Evolutionary conservation across 2,797 vertebrate species (phyloP).

Genomic region (Thunnus albacares): DNA sequence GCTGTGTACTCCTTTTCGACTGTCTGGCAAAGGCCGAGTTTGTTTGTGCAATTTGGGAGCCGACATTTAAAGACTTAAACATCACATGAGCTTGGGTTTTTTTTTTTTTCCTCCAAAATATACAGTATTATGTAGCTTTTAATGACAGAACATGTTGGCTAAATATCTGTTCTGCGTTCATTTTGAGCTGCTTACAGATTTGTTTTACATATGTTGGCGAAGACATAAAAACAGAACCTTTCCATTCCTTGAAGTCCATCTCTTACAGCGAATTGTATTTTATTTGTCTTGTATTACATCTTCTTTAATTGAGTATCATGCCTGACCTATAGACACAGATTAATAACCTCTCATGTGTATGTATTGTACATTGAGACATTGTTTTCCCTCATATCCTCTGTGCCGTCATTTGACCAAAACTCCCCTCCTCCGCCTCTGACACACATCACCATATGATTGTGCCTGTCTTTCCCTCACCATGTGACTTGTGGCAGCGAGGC

Average conservation of each 20-base stretch:
- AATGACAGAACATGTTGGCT: neutral
- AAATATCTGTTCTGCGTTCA: neutral
- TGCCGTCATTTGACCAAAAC: constrained; percentile 17
- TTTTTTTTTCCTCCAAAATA: neutral
- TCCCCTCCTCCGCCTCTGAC: constrained; percentile 20
- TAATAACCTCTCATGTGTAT: neutral
- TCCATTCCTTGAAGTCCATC: neutral
- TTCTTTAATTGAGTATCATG: neutral
- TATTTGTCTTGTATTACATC: neutral
- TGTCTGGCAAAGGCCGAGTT: neutral
- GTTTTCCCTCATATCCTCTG: constrained; percentile 11
- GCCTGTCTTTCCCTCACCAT: constrained; percentile 44
- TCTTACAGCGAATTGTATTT: neutral
- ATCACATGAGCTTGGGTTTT: neutral
- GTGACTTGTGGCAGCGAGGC: constrained; percentile 66
- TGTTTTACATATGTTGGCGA: neutral
- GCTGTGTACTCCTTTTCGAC: neutral
- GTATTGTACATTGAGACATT: neutral
- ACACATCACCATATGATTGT: constrained; percentile 44
- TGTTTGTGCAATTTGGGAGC: constrained; percentile 13
- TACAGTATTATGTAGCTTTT: neutral
- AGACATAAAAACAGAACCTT: neutral
- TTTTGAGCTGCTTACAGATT: neutral
- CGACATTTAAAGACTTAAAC: neutral
- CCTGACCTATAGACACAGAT: constrained; percentile 14